Conservation (phyloP, 2,113 vertebrate species). For the Tychaedon coryphoeus region DNA sequence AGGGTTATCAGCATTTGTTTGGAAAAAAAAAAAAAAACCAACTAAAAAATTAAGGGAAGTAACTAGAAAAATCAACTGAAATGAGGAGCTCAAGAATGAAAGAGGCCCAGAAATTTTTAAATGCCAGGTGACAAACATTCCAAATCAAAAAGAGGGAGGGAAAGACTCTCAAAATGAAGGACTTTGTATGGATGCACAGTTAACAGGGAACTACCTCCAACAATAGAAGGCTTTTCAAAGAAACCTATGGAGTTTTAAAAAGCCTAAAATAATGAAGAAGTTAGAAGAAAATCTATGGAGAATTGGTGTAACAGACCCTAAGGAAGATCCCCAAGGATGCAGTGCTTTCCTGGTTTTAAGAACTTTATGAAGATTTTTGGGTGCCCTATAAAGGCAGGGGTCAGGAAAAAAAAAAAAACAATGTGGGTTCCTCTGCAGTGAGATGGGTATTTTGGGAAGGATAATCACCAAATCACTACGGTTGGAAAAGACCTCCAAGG, state of each 20-base stretch:
- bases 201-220: background rate
- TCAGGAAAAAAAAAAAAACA: background rate
- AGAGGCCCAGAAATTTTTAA: background rate
- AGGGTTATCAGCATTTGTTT: background rate
- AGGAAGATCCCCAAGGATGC: background rate
- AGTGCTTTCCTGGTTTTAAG: background rate
- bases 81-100: background rate
- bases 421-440: rapidly evolving
- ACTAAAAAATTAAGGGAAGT: background rate
- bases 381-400: background rate
- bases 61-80: background rate
- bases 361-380: background rate
- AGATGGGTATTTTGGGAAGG: background rate
- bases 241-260: background rate
- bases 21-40: background rate
- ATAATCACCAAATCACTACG: background rate
- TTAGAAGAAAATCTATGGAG: background rate
- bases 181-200: background rate
- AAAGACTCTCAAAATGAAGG: background rate
- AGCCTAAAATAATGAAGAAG: background rate
- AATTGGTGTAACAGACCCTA: background rate
- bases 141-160: background rate
- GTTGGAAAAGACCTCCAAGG: background rate
- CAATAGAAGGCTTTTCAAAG: background rate
- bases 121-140: background rate